These are phyloP conservation scores for Mythimna ferrago DNA, from an alignment of 2,888 invertebrate genomes.

Conservation along the genomic window DNA sequence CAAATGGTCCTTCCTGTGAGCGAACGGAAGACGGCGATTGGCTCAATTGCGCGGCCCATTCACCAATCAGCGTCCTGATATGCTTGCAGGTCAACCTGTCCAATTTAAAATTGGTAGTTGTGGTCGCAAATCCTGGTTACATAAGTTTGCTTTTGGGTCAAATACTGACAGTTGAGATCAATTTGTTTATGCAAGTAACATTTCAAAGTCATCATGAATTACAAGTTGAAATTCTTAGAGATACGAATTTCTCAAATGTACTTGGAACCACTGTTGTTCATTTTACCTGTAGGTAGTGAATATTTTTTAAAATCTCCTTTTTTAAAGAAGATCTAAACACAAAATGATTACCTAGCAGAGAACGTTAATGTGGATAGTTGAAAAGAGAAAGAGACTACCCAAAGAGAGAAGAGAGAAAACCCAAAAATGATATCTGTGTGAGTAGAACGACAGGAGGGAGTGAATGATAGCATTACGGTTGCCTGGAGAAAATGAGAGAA, in stretches of 20 bases:
- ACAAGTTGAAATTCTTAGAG: not conserved
- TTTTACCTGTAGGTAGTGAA: not conserved
- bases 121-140: constrained; percentile 66
- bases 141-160: constrained; percentile 48
- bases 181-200: not conserved
- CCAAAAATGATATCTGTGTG: not conserved
- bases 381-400: not conserved
- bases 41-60: constrained; percentile 87
- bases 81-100: constrained; percentile 71
- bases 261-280: not conserved
- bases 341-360: no score
- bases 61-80: constrained; percentile 86
- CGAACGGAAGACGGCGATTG: constrained; percentile 89
- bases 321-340: no score
- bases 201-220: not conserved
- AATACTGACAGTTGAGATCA: constrained; percentile 4
- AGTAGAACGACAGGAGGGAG: not conserved
- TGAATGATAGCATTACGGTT: not conserved
- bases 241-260: not conserved
- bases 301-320: no score
- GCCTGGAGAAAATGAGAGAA: not conserved
- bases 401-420: no score
- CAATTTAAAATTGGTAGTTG: constrained; percentile 69
- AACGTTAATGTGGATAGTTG: not conserved
- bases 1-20: constrained; percentile 86